phyloP scores from a whole-genome alignment of 2,888 invertebrate genomes.

The Papilio elwesi region DNA sequence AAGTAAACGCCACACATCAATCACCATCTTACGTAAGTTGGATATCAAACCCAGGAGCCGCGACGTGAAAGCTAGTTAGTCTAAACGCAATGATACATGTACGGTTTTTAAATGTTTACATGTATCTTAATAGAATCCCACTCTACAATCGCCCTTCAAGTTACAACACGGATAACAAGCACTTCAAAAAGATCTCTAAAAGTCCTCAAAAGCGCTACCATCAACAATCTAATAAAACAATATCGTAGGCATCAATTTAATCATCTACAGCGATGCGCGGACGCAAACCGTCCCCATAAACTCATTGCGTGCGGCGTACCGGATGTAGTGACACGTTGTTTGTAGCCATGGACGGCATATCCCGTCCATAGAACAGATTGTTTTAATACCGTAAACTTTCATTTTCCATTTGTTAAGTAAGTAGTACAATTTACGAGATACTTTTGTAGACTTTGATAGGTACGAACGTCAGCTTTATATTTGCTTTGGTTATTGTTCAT shows the following conservation, averaged over 20 bases:
- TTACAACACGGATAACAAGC: not conserved
- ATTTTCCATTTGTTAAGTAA: not conserved
- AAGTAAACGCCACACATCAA: too few relatives aligned
- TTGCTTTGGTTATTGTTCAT: too few relatives aligned
- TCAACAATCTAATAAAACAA: too few relatives aligned
- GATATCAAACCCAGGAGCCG: too few relatives aligned
- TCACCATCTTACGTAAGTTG: too few relatives aligned
- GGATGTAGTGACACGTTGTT: constrained; percentile 32
- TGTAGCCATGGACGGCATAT: constrained; percentile 1
- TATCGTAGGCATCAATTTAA: constrained; percentile 2
- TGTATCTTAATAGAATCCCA: not conserved
- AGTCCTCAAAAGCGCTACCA: constrained; percentile 1
- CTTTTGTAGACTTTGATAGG: too few relatives aligned
- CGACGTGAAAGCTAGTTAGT: not conserved
- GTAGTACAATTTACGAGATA: too few relatives aligned
- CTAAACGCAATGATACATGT: too few relatives aligned
- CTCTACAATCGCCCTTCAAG: constrained; percentile 2
- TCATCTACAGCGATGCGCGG: constrained; percentile 1
- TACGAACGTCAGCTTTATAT: too few relatives aligned
- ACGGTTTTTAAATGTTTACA: not conserved
- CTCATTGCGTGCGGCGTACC: constrained; percentile 11
- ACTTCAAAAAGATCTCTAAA: not conserved
- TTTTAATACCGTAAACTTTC: constrained; percentile 6
- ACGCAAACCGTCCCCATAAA: constrained; percentile 18
- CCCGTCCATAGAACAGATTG: not conserved